Evolutionary conservation across 2,888 invertebrate species (phyloP).

Genomic region (Scrobipalpa costella): DNA sequence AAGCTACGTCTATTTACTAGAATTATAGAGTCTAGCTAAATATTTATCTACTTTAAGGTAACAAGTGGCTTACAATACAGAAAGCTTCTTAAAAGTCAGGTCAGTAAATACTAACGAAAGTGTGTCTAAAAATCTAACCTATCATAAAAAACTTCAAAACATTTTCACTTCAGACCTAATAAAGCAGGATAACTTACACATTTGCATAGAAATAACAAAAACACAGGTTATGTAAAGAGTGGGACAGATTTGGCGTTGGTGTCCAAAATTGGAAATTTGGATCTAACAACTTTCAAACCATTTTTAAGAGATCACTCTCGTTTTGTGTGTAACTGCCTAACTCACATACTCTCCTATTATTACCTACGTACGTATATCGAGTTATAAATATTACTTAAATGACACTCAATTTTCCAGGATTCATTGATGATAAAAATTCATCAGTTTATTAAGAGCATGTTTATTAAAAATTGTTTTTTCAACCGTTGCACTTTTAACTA

Average conservation of each 20-base stretch:
- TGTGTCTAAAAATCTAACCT: not conserved
- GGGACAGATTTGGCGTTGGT: constrained; percentile 27
- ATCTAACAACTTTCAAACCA: constrained; percentile 33
- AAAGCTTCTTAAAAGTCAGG: constrained; percentile 22
- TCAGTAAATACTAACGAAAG: constrained; percentile 3
- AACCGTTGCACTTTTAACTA: constrained; percentile 15
- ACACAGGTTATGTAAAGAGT: constrained; percentile 32
- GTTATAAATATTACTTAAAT: no score
- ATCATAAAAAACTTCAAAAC: not conserved
- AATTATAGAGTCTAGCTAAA: constrained; percentile 18
- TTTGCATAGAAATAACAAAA: constrained; percentile 7
- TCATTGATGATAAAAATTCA: not conserved
- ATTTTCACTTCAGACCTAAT: constrained; percentile 10
- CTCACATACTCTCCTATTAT: constrained; percentile 47
- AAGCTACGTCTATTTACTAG: not conserved
- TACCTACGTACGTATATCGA: not conserved
- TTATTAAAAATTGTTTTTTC: not conserved
- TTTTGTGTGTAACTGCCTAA: constrained; percentile 42
- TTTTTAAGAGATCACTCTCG: constrained; percentile 33
- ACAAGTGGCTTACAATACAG: constrained; percentile 11
- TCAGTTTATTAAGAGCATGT: constrained; percentile 4
- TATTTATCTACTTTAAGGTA: constrained; percentile 25
- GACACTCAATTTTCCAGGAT: no score
- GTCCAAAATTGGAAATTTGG: constrained; percentile 40
- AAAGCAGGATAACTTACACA: not conserved